These are phyloP conservation scores for Limnephilus marmoratus DNA, from an alignment of 2,888 invertebrate species.

Conservation along the genomic window DNA sequence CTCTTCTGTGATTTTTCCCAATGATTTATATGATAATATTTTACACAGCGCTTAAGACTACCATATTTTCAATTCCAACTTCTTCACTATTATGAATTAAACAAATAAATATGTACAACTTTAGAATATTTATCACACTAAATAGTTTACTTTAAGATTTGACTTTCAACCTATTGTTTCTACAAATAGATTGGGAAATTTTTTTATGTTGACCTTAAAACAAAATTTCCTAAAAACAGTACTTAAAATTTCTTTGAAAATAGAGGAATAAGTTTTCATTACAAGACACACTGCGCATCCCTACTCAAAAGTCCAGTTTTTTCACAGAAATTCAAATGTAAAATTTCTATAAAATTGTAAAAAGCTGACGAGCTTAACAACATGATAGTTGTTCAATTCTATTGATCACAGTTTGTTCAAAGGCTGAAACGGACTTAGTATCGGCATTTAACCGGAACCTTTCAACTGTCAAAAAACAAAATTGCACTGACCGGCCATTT, in stretches of 20 bases:
- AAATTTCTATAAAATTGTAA: too few species aligned
- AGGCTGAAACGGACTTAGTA: too few species aligned
- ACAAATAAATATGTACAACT: conserved; percentile 24
- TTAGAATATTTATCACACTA: conserved; percentile 34
- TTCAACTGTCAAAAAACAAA: too few species aligned
- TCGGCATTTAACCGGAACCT: too few species aligned
- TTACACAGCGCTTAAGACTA: conserved; percentile 29
- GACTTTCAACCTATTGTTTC: neutral
- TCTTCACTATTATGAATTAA: neutral
- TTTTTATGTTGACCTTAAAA: neutral
- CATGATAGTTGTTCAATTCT: too few species aligned
- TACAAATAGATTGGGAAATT: neutral
- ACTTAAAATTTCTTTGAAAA: neutral
- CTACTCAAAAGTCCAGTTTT: too few species aligned
- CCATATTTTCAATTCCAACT: neutral
- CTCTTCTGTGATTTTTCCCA: neutral
- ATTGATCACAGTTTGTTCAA: too few species aligned
- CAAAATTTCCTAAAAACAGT: neutral
- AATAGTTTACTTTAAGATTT: neutral
- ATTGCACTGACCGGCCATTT: too few species aligned
- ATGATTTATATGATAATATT: neutral
- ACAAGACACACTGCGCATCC: neutral
- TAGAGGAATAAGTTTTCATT: neutral
- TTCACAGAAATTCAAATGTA: too few species aligned
- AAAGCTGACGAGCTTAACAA: too few species aligned